phyloP scores from a whole-genome alignment of 2,113 vertebrate species.

The Daubentonia madagascariensis region DNA sequence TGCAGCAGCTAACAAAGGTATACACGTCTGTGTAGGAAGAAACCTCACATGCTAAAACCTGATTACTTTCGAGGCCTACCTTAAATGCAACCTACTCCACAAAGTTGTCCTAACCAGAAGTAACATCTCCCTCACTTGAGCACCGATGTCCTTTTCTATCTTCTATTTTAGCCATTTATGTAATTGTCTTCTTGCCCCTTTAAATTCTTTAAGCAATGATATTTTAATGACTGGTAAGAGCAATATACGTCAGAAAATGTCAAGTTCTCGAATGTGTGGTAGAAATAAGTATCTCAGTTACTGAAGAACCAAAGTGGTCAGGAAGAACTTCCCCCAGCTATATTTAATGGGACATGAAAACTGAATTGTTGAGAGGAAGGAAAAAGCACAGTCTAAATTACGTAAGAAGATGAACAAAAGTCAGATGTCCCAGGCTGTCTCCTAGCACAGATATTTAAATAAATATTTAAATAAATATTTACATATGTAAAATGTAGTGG shows the following conservation, averaged over 20 bases:
- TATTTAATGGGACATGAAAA: neutral
- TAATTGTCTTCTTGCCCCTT: neutral
- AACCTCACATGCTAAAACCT: neutral
- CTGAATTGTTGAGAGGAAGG: neutral
- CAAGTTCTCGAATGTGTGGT: neutral
- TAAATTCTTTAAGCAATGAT: neutral
- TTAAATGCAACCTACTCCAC: neutral
- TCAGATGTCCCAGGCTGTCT: neutral
- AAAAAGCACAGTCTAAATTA: neutral
- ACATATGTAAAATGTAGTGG: neutral
- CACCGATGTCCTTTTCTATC: neutral
- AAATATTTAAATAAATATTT: too few relatives aligned
- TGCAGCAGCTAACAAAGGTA: neutral
- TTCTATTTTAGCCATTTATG: neutral
- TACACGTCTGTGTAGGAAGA: neutral
- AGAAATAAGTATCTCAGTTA: neutral
- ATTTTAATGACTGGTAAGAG: constrained; percentile 26
- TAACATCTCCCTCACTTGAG: neutral
- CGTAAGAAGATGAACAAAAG: neutral
- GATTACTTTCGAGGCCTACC: neutral
- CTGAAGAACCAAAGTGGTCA: neutral
- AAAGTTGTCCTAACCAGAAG: neutral
- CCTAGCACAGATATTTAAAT: neutral
- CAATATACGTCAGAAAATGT: neutral
- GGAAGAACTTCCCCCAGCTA: neutral